phyloP scores from a whole-genome alignment of 1,140 invertebrate genomes.

The Epicauta chinensis region DNA sequence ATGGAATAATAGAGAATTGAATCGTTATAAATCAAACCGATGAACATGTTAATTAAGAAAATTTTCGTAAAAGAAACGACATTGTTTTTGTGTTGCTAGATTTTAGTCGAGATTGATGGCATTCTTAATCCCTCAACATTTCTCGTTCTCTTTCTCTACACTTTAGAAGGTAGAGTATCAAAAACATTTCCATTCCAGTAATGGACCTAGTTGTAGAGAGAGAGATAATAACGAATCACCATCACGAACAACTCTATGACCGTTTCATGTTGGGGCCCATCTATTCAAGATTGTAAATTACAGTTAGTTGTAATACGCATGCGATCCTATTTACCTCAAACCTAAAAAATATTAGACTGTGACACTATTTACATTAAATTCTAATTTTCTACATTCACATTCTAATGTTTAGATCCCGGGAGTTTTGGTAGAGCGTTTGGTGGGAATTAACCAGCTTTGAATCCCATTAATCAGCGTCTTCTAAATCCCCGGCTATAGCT shows the following conservation, averaged over 20 bases:
- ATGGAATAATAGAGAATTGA: too few relatives aligned
- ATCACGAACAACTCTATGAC: constrained; percentile 34
- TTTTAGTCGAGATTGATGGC: constrained; percentile 21
- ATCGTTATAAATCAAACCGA: too few relatives aligned
- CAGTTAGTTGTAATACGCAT: constrained; percentile 35
- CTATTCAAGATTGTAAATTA: constrained; percentile 41
- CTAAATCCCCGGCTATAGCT: constrained; percentile 41
- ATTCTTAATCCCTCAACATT: constrained; percentile 8
- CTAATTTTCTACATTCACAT: constrained; percentile 18
- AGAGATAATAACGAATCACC: too few relatives aligned
- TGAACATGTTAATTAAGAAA: too few relatives aligned
- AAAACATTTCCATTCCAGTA: constrained; percentile 36
- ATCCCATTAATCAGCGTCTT: constrained; percentile 43
- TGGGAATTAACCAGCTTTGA: constrained; percentile 43
- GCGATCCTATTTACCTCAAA: constrained; percentile 28
- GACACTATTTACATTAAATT: neutral
- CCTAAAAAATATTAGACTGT: constrained; percentile 22
- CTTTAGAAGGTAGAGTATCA: constrained; percentile 29
- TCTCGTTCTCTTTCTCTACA: too few relatives aligned
- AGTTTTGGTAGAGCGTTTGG: constrained; percentile 44
- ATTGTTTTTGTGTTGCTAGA: too few relatives aligned
- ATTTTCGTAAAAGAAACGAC: too few relatives aligned
- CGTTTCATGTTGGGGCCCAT: constrained; percentile 29
- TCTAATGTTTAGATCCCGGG: constrained; percentile 31
- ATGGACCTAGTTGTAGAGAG: neutral